These are phyloP conservation scores for Oostethus manadensis DNA, from an alignment of 2,113 vertebrate genomes.

Conservation along the genomic window DNA sequence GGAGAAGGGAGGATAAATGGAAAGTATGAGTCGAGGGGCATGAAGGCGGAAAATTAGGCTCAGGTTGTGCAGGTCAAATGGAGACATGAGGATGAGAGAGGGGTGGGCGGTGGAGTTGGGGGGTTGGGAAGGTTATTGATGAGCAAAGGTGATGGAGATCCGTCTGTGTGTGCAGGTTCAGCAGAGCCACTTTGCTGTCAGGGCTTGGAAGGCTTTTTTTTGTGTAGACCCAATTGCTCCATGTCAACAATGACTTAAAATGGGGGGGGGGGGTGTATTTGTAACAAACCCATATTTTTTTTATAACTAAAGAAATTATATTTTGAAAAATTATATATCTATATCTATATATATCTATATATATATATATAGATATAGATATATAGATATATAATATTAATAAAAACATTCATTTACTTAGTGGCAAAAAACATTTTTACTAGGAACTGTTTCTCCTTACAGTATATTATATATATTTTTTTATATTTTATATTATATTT, in stretches of 20 bases:
- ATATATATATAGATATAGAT: too few species aligned
- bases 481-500: too few species aligned
- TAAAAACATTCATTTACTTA: too few species aligned
- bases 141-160: conserved; percentile 15
- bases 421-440: too few species aligned
- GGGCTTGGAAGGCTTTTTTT: conserved; percentile 16
- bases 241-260: background rate
- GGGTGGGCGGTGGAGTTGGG: background rate
- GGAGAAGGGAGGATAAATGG: conserved; percentile 40
- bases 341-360: too few species aligned
- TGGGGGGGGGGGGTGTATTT: too few species aligned
- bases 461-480: too few species aligned
- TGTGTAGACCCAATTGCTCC: conserved; percentile 1
- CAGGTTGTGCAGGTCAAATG: conserved; percentile 42
- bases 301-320: too few species aligned
- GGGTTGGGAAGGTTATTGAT: conserved; percentile 48
- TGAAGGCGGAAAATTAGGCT: conserved; percentile 42
- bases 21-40: conserved; percentile 30
- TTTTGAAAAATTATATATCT: too few species aligned
- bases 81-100: conserved; percentile 31
- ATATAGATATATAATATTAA: too few species aligned
- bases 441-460: too few species aligned
- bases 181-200: background rate
- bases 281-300: too few species aligned
- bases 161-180: conserved; percentile 12